Base-by-base conservation (phyloP, 2,888 invertebrate genomes). In the Malthinus flaveolus region DNA sequence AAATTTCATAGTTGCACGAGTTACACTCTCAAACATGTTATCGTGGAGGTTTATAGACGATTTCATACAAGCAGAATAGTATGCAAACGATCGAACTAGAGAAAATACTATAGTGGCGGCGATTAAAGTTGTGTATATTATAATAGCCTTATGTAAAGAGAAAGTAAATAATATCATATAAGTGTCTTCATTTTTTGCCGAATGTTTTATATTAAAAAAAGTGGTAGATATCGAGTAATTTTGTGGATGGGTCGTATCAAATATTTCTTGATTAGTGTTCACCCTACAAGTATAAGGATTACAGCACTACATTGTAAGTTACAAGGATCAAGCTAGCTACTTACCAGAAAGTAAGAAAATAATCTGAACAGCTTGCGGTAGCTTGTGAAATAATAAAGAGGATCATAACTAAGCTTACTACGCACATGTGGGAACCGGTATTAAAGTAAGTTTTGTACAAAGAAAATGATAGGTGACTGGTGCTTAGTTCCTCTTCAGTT, bases 1-100 rank as follows among this genome's bases (percentile, higher is more conserved):
- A 80, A 96, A 96, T 13, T 85, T 82, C 85, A 94, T 91, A 0
- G 90, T 87, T 0, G 93, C 89, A 12, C 89, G 83, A 1, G 92
- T 88, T 13, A 96, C 86, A 23, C 88, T 83, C n/a, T 82, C 78
- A 75, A 95, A 94, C 94, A 95, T 94, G 10, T 78, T 80, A 76
- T 91, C 88, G 79, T 96, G 96, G 0, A 96, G 81, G 3, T 80
- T 83, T 7, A 73, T 65, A 59, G 80, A 82, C 1, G 77, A 32
- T 9, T 5, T 39, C 33, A 42, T 39, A 9, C 32, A 42, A 32
- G 32, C 12, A 10, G 31, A 13, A 23, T 37, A 15, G n/a, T 31
- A 50, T 9, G 13, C 39, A 9, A 50, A 5, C 0, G 42, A 32
- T 6, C 42, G 32, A 7, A 42, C 2, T 3, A 42, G 3, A 4